Evolutionary conservation across 92 coral and sea anemone genomes (phyloP), one percentile per base, ranked within the genome.

Genomic region (Bergia puertoricense): DNA sequence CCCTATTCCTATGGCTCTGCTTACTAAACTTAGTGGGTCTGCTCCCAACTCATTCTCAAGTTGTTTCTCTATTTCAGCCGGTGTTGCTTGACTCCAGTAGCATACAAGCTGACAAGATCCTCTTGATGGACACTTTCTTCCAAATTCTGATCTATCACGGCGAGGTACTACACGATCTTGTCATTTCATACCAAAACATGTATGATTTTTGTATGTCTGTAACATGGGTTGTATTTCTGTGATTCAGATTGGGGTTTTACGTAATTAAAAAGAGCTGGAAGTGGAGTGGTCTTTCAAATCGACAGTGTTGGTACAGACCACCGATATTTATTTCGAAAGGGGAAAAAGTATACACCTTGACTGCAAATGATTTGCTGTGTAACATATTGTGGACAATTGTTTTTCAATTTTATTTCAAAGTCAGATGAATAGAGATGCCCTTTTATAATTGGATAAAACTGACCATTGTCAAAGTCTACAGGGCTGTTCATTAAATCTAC

Each of bases 81-180:
- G 99, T 96, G 38, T 90, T 96, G 81, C 89, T 96, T 54, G 99
- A 96, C 86, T 95, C 98, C 54, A 96, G 99, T 88, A 96, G 99
- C 91, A 96, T 96, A 85, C 93, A 95, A 50, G 89, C 90, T 5
- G 99, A 96, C 93, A 91, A 96, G 74, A 96, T 96, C 74, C 91
- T 96, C 10, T 91, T 96, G 81, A 90, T 96, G 86, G 99, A 96
- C 89, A 96, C 99, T 2, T 96, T 96, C 93, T 96, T 96, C 91
- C 99, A 96, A 66, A 94, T 96, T 76, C 96, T 96, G 69, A 96
- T 96, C 75, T 96, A 91, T 88, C 98, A 96, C 84, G 99, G 99
- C 91, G 99, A 96, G 98, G 99, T 96, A 86, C 73, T 88, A 15
- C 42, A 20, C 5, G 7, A 41, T 80, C 22, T 43, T 45, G 57